Base-by-base conservation (phyloP, 2,888 invertebrate genomes). In the Bellardia bayeri region DNA sequence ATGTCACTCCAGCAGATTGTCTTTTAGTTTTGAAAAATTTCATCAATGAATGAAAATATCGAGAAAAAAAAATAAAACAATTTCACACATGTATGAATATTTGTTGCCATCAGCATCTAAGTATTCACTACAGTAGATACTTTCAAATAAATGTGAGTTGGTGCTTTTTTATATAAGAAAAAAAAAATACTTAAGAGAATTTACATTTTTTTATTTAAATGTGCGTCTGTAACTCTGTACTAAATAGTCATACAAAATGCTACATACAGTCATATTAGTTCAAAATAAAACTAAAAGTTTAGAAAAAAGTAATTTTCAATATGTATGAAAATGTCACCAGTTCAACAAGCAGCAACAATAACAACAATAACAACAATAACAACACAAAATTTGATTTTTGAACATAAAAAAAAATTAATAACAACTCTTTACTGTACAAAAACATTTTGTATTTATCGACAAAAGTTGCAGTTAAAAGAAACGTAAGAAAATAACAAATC, bases 291-390 rank as follows among this genome's bases (percentile, higher is more conserved):
- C 4, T 16, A 40, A 79, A 66, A 11, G 6, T 0, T 54, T 6
- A 54, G 9, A 51, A 16, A 56, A 78, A 56, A 54, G 54, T 23
- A 78, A 33, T 78, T 56, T 56, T 42, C n/a, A 13, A 42, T 54
- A 81, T 63, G n/a, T 16, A 71, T 63, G 8, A 42, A 81, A 63
- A 51, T 81, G 54, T 72, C 80, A 81, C 3, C 16, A 30, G 54
- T 23, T 76, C 76, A 76, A 64, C 30, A 33, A 33, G 33, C 33
- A 23, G 7, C 51, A 61, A 61, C 33, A 75, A 75, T 6, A 16
- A 13, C 33, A 63, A 63, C 33, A 37, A n/a, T n/a, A n/a, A n/a
- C 51, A 61, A 61, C 33, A 75, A 75, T 6, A 16, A 13, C 33
- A 63, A 63, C 33, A 37, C 37, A 3, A 37, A 2, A 37, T 1